Percentiles rank a stretch among this genome's conserved stretches.
These are phyloP conservation scores for Pyrrhosoma nymphula DNA, from an alignment of 2,888 invertebrate species.

Conservation along the genomic window DNA sequence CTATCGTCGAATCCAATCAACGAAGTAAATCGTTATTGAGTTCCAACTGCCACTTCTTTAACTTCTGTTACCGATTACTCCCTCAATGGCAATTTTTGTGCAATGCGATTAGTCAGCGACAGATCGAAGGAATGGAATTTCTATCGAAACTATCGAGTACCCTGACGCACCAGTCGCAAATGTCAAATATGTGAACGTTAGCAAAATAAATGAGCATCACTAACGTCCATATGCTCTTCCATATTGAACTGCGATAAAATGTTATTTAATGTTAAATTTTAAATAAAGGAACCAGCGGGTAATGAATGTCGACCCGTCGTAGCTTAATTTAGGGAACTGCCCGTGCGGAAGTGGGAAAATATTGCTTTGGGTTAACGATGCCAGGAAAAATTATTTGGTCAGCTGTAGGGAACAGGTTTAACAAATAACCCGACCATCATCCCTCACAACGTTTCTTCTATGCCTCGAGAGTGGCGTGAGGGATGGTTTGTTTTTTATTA, in stretches of 20 bases:
- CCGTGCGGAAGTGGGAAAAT: neutral
- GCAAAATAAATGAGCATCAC: neutral
- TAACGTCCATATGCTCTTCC: neutral
- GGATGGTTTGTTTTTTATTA: slow-evolving; percentile 32
- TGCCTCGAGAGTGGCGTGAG: neutral
- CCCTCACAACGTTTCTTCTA: slow-evolving; percentile 22
- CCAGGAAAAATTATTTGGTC: neutral
- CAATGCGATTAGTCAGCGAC: too few relatives aligned
- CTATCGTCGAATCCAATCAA: too few relatives aligned
- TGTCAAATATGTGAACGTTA: neutral
- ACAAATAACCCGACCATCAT: neutral
- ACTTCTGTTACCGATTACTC: too few relatives aligned
- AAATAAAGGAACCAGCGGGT: too few relatives aligned
- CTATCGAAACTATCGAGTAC: too few relatives aligned
- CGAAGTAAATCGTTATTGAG: too few relatives aligned
- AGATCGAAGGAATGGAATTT: too few relatives aligned
- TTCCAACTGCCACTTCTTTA: too few relatives aligned
- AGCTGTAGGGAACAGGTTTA: slow-evolving; percentile 12
- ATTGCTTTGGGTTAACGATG: neutral
- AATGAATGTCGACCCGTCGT: neutral
- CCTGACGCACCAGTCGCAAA: too few relatives aligned
- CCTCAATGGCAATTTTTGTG: too few relatives aligned
- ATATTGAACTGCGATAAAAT: too few relatives aligned
- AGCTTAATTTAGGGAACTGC: neutral
- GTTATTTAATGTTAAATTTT: too few relatives aligned